These are phyloP conservation scores for Fopius arisanus DNA, from an alignment of 1,140 invertebrate species.

Conservation along the genomic window DNA sequence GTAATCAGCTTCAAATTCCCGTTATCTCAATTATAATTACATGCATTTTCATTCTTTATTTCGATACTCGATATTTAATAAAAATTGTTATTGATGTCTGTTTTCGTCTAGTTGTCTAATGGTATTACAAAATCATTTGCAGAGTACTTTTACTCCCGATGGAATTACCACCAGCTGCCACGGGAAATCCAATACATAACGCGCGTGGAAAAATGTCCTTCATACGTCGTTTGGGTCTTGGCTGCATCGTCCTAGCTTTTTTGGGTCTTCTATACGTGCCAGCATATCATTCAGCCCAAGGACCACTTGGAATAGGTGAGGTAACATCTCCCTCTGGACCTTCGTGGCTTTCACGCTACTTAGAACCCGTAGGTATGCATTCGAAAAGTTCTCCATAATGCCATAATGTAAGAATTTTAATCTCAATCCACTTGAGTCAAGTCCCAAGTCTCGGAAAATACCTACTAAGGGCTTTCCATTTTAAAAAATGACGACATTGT, in stretches of 20 bases:
- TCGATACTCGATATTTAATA: not conserved
- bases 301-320: conserved; percentile 59
- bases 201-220: conserved; percentile 54
- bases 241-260: conserved; percentile 54
- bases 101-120: no score
- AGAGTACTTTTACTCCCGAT: conserved; percentile 47
- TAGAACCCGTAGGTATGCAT: conserved; percentile 57
- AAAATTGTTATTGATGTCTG: no score
- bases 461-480: no score
- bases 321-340: conserved; percentile 47
- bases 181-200: conserved; percentile 40
- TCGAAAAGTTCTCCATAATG: conserved; percentile 38
- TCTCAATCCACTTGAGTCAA: no score
- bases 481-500: no score
- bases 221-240: conserved; percentile 51
- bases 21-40: no score
- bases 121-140: not conserved
- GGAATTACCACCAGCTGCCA: conserved; percentile 47
- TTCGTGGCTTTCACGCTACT: conserved; percentile 45
- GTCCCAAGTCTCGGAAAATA: no score
- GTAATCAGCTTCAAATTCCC: no score
- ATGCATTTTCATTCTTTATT: no score
- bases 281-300: conserved; percentile 60
- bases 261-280: conserved; percentile 59
- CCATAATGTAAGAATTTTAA: not conserved